A percentile compares a stretch with the other conserved stretches of the same genome.
Conservation (phyloP, 2,888 invertebrate species). For the Sylvicola cinctus region DNA sequence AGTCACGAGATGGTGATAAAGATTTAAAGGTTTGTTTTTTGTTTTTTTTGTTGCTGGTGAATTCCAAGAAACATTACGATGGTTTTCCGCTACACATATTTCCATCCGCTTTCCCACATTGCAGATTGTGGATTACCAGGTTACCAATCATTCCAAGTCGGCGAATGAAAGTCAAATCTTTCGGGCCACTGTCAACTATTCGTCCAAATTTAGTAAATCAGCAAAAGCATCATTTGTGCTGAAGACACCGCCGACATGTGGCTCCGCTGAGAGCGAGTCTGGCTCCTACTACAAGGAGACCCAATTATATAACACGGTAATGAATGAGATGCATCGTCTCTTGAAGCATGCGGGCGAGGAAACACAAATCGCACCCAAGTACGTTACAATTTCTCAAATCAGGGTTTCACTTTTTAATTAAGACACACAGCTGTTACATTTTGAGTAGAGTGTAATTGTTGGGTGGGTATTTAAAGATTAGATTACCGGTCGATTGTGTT, state of each 20-base stretch:
- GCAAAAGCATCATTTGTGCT: not conserved
- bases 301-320: constrained; percentile 8
- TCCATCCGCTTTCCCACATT: no score
- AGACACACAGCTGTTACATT: no score
- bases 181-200: constrained; percentile 5
- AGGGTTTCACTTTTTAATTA: no score
- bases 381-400: not conserved
- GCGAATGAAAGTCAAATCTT: constrained; percentile 6
- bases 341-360: constrained; percentile 4
- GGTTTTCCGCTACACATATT: no score
- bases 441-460: no score
- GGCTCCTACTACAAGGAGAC: constrained; percentile 8
- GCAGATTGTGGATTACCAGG: not conserved
- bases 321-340: constrained; percentile 7
- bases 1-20: constrained; percentile 5
- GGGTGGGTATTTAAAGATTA: no score
- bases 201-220: constrained; percentile 1
- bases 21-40: constrained; percentile 3
- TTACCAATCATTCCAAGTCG: not conserved
- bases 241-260: constrained; percentile 2
- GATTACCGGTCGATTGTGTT: not conserved
- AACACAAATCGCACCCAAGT: constrained; percentile 7
- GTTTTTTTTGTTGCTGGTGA: no score
- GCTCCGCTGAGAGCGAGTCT: constrained; percentile 1
- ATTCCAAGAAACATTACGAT: no score